Conservation (phyloP, 1,140 invertebrate genomes). For the Meteorus sp. region DNA sequence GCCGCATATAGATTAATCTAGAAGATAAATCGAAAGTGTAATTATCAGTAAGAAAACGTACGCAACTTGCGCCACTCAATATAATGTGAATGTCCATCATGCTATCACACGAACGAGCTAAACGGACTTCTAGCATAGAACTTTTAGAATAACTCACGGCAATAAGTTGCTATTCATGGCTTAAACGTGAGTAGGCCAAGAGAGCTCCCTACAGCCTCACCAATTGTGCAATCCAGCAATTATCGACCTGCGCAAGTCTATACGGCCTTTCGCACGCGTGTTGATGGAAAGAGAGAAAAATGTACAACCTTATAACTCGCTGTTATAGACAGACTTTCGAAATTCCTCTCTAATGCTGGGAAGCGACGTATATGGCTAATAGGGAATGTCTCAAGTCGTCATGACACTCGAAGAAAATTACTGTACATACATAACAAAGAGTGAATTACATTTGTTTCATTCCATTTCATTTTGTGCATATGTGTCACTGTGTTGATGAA, state of each 20-base stretch:
- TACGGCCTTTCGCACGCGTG: conserved; percentile 18
- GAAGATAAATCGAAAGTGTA: neutral
- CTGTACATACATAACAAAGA: neutral
- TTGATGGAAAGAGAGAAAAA: conserved; percentile 2
- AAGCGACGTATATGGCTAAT: conserved; percentile 1
- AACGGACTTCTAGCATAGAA: neutral
- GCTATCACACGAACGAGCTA: neutral
- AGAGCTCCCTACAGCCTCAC: conserved; percentile 2
- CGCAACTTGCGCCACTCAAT: neutral
- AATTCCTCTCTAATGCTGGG: neutral
- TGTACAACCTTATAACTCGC: neutral
- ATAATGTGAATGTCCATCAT: conserved; percentile 14
- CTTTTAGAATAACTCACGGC: no score
- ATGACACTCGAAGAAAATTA: no score
- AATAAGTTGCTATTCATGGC: conserved; percentile 14
- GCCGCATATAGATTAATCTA: no score
- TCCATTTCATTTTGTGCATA: no score
- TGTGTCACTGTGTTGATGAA: no score
- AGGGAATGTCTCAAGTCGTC: conserved; percentile 4
- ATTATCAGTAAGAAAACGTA: neutral
- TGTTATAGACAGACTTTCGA: conserved; percentile 1
- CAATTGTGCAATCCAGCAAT: conserved; percentile 23
- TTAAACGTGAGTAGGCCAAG: conserved; percentile 6
- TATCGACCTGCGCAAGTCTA: conserved; percentile 1
- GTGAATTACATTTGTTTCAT: neutral